A percentile compares a stretch with the other conserved stretches of the same genome.
phyloP scores from a whole-genome alignment of 1,140 invertebrate genomes.

The Globodera rostochiensis region DNA sequence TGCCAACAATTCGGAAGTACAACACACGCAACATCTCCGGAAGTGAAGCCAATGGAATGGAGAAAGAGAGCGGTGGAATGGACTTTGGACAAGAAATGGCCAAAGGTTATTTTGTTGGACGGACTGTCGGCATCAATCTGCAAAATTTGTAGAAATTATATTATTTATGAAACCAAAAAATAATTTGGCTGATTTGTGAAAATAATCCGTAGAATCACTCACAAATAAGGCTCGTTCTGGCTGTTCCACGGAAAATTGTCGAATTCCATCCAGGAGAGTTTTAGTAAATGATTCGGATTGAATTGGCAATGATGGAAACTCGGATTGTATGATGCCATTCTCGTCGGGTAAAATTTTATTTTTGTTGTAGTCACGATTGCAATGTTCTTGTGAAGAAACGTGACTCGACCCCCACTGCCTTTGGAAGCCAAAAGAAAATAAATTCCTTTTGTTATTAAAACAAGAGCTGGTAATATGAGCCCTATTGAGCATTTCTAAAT shows the following conservation, averaged over 20 bases:
- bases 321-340: slow-evolving; percentile 35
- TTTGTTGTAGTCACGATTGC: background rate
- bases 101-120: slow-evolving; percentile 33
- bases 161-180: slow-evolving; percentile 1
- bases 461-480: no score
- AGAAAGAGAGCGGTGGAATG: slow-evolving; percentile 46
- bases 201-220: background rate
- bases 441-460: background rate
- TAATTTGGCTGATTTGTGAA: slow-evolving; percentile 16
- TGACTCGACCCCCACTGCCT: background rate
- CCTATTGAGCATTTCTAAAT: no score
- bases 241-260: slow-evolving; percentile 33
- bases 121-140: slow-evolving; percentile 46
- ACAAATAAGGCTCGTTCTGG: slow-evolving; percentile 42
- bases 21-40: slow-evolving; percentile 64
- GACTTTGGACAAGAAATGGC: slow-evolving; percentile 24
- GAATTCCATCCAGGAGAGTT: slow-evolving; percentile 40
- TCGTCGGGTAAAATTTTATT: slow-evolving; percentile 7
- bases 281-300: slow-evolving; percentile 33
- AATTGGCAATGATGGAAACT: slow-evolving; percentile 42
- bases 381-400: background rate
- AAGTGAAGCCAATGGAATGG: slow-evolving; percentile 70
- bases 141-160: slow-evolving; percentile 5
- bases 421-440: background rate
- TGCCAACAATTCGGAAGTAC: slow-evolving; percentile 44